These are phyloP conservation scores for Emydocephalus ijimae DNA, from an alignment of 2,113 vertebrate species.

Conservation along the genomic window DNA sequence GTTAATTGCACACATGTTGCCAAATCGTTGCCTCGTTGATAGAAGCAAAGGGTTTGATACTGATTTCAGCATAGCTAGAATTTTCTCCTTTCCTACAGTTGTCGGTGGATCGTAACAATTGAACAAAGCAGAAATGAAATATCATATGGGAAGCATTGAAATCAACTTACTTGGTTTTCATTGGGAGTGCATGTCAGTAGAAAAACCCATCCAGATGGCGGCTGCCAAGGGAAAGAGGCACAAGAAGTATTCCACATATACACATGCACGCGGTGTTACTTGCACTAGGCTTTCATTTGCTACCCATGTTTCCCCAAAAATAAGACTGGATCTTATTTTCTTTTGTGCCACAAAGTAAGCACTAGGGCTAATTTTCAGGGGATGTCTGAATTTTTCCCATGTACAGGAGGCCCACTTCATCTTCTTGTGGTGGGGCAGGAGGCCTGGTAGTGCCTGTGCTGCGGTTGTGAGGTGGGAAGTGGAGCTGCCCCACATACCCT, in stretches of 20 bases:
- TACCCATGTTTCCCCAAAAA: too few species aligned
- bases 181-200: background rate
- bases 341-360: too few species aligned
- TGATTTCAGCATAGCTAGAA: background rate
- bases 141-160: background rate
- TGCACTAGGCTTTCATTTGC: background rate
- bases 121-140: constrained; percentile 2
- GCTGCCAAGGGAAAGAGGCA: background rate
- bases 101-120: background rate
- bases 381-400: too few species aligned
- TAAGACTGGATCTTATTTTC: too few species aligned
- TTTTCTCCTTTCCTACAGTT: background rate
- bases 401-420: too few species aligned
- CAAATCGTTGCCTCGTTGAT: background rate
- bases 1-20: constrained; percentile 34
- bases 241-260: background rate
- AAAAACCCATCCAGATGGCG: background rate
- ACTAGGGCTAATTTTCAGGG: too few species aligned
- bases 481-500: too few species aligned
- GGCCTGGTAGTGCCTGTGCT: too few species aligned
- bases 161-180: background rate
- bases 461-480: too few species aligned
- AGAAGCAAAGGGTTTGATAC: constrained; percentile 11
- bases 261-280: background rate
- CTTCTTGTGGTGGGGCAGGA: too few species aligned